Evolutionary conservation across 1,140 invertebrate genomes (phyloP).

Genomic region (Diploscapter pachys): DNA sequence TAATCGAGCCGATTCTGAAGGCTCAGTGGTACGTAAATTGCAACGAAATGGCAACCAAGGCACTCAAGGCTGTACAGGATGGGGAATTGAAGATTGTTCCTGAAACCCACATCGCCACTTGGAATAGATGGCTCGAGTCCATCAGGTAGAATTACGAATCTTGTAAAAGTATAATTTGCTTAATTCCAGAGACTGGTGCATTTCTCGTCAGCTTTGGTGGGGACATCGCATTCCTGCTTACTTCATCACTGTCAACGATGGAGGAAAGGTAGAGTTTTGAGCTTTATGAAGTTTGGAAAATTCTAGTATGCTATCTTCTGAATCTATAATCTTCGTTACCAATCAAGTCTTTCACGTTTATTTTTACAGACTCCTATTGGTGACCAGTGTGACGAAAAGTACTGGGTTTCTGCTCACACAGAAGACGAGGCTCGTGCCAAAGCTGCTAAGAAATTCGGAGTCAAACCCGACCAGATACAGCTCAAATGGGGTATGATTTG

Average conservation of each 20-base stretch:
- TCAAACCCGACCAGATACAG: constrained; percentile 65
- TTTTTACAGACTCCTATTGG: too few species aligned
- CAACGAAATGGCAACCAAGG: constrained; percentile 77
- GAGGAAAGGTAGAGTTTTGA: constrained; percentile 4
- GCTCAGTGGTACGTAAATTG: constrained; percentile 84
- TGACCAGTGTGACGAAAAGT: constrained; percentile 67
- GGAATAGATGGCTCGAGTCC: constrained; percentile 91
- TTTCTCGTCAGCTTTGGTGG: constrained; percentile 98
- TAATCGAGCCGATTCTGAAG: constrained; percentile 93
- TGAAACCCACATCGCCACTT: constrained; percentile 84
- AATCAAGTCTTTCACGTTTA: too few species aligned
- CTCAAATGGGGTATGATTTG: constrained; percentile 65
- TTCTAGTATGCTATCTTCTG: too few species aligned
- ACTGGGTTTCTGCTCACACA: constrained; percentile 83
- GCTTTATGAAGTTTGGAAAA: too few species aligned
- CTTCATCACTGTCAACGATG: constrained; percentile 49
- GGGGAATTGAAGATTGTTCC: constrained; percentile 88
- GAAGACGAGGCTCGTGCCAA: constrained; percentile 80
- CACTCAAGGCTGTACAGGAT: constrained; percentile 71
- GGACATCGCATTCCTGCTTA: constrained; percentile 97
- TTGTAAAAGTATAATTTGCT: constrained; percentile 27
- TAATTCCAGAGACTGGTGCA: constrained; percentile 84
- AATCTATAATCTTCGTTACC: too few species aligned
- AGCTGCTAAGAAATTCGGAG: constrained; percentile 75
- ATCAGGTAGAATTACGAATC: constrained; percentile 67